phyloP scores from a whole-genome alignment of 2,888 invertebrate genomes.

The Arge pagana region DNA sequence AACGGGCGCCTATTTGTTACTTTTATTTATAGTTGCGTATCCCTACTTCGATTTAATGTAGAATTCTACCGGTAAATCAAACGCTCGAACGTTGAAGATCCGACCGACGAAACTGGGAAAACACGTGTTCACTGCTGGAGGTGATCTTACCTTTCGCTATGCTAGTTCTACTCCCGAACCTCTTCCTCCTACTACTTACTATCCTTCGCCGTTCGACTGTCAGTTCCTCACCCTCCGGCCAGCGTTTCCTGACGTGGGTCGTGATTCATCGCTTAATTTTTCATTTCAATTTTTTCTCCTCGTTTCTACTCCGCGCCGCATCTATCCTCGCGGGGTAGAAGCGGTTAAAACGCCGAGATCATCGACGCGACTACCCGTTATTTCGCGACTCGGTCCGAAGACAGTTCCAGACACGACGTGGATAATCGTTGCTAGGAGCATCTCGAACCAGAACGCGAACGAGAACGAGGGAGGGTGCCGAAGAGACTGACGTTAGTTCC shows the following conservation, averaged over 20 bases:
- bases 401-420: too few species aligned
- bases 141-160: conserved; percentile 12
- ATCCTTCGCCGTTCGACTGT: background rate
- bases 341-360: background rate
- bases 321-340: too few species aligned
- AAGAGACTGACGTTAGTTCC: conserved; percentile 31
- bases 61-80: conserved; percentile 21
- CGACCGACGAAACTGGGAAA: conserved; percentile 25
- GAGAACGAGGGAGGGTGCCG: background rate
- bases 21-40: conserved; percentile 29
- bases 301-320: too few species aligned
- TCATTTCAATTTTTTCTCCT: conserved; percentile 15
- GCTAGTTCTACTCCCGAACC: too few species aligned
- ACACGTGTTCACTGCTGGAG: conserved; percentile 23
- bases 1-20: conserved; percentile 34
- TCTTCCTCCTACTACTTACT: background rate
- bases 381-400: background rate
- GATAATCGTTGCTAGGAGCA: too few species aligned
- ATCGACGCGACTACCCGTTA: background rate
- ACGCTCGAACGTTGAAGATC: conserved; percentile 2
- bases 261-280: conserved; percentile 25
- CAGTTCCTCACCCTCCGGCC: background rate
- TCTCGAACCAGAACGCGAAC: too few species aligned
- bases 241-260: conserved; percentile 5
- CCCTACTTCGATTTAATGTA: conserved; percentile 23